Conservation (phyloP, 2,888 invertebrate species). For the Hypolimnas misippus region DNA sequence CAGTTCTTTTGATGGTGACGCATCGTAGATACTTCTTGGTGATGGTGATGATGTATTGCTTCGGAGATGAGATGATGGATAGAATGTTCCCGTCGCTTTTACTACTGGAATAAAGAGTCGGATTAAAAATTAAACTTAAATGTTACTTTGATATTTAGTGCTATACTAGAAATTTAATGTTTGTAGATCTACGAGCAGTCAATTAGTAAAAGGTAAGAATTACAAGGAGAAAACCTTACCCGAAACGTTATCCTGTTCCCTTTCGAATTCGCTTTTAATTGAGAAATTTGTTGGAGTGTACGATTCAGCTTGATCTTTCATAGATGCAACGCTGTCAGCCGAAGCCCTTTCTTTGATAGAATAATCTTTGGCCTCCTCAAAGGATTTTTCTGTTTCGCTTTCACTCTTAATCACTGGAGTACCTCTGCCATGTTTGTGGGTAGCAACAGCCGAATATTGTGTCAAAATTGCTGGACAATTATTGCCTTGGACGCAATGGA, state of each 20-base stretch:
- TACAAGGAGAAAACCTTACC: conserved; percentile 65
- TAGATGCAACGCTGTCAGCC: conserved; percentile 69
- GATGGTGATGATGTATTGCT: conserved; percentile 82
- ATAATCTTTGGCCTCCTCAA: conserved; percentile 80
- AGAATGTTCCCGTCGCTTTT: conserved; percentile 96
- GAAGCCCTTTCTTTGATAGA: conserved; percentile 78
- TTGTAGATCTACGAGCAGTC: too few relatives aligned
- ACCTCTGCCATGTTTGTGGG: conserved; percentile 79
- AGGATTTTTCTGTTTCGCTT: conserved; percentile 67
- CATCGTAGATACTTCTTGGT: conserved; percentile 82
- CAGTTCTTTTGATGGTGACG: conserved; percentile 80
- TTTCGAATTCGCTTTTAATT: conserved; percentile 79
- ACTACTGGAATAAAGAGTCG: conserved; percentile 88
- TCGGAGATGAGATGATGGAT: conserved; percentile 89
- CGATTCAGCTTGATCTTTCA: conserved; percentile 66
- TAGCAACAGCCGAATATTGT: conserved; percentile 77
- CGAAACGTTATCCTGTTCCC: conserved; percentile 77
- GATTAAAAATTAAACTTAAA: conserved; percentile 36
- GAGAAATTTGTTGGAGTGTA: conserved; percentile 72
- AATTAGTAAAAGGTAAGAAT: not conserved
- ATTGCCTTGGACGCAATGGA: conserved; percentile 79
- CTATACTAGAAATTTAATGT: not conserved
- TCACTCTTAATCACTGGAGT: conserved; percentile 76
- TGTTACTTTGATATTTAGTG: not conserved
- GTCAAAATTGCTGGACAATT: conserved; percentile 79